Evolutionary conservation across 2,888 invertebrate species (phyloP).

Genomic region (Cephus runcator): DNA sequence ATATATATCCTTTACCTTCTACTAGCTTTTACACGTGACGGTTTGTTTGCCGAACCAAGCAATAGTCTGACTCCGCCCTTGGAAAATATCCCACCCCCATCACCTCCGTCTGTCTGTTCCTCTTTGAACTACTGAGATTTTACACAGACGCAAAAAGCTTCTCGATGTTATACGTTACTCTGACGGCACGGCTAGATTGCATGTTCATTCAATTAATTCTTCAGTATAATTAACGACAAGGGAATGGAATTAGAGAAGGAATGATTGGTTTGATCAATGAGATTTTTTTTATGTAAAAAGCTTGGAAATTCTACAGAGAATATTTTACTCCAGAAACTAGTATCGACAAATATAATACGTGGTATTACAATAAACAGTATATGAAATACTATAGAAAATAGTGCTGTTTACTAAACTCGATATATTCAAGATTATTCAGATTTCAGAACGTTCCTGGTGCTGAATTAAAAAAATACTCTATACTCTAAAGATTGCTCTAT

Average conservation of each 20-base stretch:
- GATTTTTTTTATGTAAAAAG: neutral
- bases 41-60: neutral
- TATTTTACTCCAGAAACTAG: neutral
- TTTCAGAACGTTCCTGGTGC: too few species aligned
- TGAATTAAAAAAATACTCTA: too few species aligned
- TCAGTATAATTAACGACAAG: neutral
- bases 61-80: neutral
- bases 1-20: neutral
- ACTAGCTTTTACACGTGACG: neutral
- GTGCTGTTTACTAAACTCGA: too few species aligned
- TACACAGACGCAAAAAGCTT: neutral
- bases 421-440: too few species aligned
- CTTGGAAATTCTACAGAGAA: neutral
- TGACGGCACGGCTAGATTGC: neutral
- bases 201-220: neutral
- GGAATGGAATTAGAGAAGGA: neutral
- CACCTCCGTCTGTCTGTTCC: neutral
- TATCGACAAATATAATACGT: neutral
- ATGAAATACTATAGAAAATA: too few species aligned
- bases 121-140: neutral
- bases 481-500: too few species aligned
- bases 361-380: too few species aligned
- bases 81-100: neutral
- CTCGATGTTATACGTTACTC: neutral
- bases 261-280: neutral